A percentile compares a stretch with the other conserved stretches of the same genome.
Conservation (phyloP, 1,140 invertebrate species). For the Pteromalus puparum region DNA sequence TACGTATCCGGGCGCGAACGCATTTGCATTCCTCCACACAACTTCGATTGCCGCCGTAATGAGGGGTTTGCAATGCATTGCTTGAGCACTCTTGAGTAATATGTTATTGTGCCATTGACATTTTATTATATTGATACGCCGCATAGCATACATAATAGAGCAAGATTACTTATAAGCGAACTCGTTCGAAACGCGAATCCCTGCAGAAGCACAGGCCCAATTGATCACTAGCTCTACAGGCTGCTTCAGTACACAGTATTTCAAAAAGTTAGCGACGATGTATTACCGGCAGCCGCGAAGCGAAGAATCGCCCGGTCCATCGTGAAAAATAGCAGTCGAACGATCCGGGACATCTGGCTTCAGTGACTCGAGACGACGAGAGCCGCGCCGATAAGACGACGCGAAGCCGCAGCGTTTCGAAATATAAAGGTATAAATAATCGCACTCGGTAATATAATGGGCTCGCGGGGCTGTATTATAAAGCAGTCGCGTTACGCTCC, state of each 20-base stretch:
- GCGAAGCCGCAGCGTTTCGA: background rate
- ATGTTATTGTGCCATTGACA: too few relatives aligned
- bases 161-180: background rate
- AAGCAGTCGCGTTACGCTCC: background rate
- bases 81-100: too few relatives aligned
- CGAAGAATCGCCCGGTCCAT: background rate
- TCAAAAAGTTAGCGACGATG: background rate
- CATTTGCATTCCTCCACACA: too few relatives aligned
- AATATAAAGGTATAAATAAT: background rate
- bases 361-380: background rate
- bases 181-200: background rate
- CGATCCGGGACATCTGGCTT: background rate
- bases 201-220: background rate
- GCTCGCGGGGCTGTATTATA: background rate
- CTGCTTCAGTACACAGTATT: background rate
- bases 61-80: too few relatives aligned
- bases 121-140: too few relatives aligned
- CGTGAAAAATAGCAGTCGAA: background rate
- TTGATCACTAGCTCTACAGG: background rate
- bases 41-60: too few relatives aligned
- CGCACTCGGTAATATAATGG: background rate
- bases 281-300: background rate
- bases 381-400: background rate
- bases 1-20: too few relatives aligned
- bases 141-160: background rate